A percentile compares a stretch with the other conserved stretches of the same genome.
phyloP scores from a whole-genome alignment of 2,888 invertebrate species.

The Pelosia muscerda region DNA sequence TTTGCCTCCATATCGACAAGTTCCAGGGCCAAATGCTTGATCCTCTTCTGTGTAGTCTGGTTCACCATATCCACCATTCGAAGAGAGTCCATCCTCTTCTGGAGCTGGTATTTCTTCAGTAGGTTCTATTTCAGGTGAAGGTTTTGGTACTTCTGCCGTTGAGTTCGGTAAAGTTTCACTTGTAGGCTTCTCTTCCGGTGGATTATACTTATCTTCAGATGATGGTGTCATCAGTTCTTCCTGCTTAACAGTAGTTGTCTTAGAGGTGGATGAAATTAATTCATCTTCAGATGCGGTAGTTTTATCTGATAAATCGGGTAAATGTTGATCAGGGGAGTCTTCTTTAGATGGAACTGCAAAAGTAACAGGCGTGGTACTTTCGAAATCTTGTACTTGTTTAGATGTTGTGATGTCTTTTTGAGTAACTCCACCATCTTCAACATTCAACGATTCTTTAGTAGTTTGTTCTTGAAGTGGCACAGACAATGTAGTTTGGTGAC shows the following conservation, averaged over 20 bases:
- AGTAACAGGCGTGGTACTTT: slow-evolving; percentile 29
- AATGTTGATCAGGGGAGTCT: slow-evolving; percentile 32
- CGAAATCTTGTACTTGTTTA: slow-evolving; percentile 7
- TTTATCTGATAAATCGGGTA: slow-evolving; percentile 27
- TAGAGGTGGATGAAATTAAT: slow-evolving; percentile 39
- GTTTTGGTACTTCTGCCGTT: slow-evolving; percentile 67
- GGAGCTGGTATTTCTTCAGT: slow-evolving; percentile 71
- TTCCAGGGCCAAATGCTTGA: slow-evolving; percentile 94
- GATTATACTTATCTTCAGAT: slow-evolving; percentile 58
- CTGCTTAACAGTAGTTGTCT: slow-evolving; percentile 39
- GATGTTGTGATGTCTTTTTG: slow-evolving; percentile 18
- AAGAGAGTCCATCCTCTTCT: slow-evolving; percentile 71
- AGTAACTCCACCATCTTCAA: slow-evolving; percentile 3
- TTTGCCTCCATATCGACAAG: slow-evolving; percentile 96
- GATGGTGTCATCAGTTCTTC: slow-evolving; percentile 50
- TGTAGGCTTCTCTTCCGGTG: slow-evolving; percentile 61
- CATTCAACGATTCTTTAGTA: neutral
- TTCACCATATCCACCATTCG: slow-evolving; percentile 83
- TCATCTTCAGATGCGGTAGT: slow-evolving; percentile 46
- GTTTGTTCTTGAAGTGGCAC: slow-evolving; percentile 1
- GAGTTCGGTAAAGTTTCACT: slow-evolving; percentile 46
- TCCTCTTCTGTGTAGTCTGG: slow-evolving; percentile 93
- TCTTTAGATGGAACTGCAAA: slow-evolving; percentile 34
- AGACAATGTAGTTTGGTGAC: slow-evolving; percentile 15
- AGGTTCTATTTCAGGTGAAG: slow-evolving; percentile 65